Evolutionary conservation across 2,113 vertebrate species (phyloP), one percentile per base, ranked within the genome.

Genomic region (Forbesichthys agassizii): DNA sequence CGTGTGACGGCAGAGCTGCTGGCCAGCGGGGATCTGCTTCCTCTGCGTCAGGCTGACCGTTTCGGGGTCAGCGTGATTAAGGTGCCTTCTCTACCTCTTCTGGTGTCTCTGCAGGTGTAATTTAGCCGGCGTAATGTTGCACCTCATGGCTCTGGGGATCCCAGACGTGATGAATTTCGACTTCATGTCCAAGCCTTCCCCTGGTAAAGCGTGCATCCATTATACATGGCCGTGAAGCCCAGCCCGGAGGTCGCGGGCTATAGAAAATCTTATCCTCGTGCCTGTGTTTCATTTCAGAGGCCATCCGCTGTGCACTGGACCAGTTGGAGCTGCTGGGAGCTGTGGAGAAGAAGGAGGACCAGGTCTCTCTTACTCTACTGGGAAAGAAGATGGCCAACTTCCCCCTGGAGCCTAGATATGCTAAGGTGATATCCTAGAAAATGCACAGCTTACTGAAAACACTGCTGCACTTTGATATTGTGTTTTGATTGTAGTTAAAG

Each of bases 331-430:
- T 98, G 51, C 86, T 99, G 69, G 96, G 96, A 16, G 96, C 97
- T 51, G 90, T 96, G 59, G 95, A 97, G 68, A 90, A 71, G 46
- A 96, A 93, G 77, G 92, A 94, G 1, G 90, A 90, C 11, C 95
- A 92, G 69, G 87, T 95, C 12, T 66, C 75, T 20, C 93, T 99
- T 63, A 99, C 96, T 0, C 80, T 93, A 0, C 67, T 96, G 78
- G 98, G 98, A 60, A 98, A 92, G 82, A 98, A 96, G 88, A 99
- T 99, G 96, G 94, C 97, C 4, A 93, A 92, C 60, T 99, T 99
- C 82, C 98, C 98, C 1, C 86, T 99, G 81, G 97, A 98, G 66
- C 97, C 97, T 16, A 93, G 92, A 82, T 97, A 96, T 68, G 94
- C 97, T 54, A 99, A 99, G 93, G 98, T 99, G 67, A 46, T 9